A percentile compares a stretch with the other conserved stretches of the same genome.
Evolutionary conservation across 1,140 invertebrate species (phyloP).

Genomic region (Harpegnathos saltator): DNA sequence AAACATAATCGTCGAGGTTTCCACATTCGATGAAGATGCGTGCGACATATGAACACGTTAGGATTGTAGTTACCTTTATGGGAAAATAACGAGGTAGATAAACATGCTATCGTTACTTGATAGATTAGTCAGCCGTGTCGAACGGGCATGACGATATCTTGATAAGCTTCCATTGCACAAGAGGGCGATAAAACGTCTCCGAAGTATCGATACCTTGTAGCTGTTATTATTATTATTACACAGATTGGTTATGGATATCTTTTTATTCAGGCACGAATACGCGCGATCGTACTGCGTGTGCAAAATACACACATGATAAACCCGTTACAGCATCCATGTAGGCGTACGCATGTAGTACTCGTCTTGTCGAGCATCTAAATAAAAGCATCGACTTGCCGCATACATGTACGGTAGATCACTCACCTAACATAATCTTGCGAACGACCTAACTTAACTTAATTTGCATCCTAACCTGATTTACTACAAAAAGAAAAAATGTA

Average conservation of each 20-base stretch:
- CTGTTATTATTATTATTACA: conserved; percentile 18
- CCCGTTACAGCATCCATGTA: background rate
- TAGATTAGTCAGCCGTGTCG: conserved; percentile 66
- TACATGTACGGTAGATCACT: background rate
- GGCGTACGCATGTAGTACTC: background rate
- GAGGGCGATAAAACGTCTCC: conserved; percentile 59
- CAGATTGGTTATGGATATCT: conserved; percentile 11
- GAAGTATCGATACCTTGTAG: conserved; percentile 36
- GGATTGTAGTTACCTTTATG: background rate
- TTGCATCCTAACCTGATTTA: too few species aligned
- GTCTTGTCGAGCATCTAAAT: background rate
- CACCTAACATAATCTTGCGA: background rate
- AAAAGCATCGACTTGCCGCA: background rate
- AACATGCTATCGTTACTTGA: conserved; percentile 13
- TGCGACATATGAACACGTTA: background rate
- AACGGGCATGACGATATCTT: conserved; percentile 59
- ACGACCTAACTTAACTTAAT: background rate
- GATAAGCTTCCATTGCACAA: conserved; percentile 66
- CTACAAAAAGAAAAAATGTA: too few species aligned
- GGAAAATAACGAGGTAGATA: background rate
- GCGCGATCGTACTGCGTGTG: background rate
- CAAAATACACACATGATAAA: background rate
- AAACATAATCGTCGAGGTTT: background rate
- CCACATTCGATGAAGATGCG: background rate
- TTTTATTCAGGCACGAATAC: background rate